Conservation (phyloP, 2,113 vertebrate genomes). For the Tachysurus vachellii region DNA sequence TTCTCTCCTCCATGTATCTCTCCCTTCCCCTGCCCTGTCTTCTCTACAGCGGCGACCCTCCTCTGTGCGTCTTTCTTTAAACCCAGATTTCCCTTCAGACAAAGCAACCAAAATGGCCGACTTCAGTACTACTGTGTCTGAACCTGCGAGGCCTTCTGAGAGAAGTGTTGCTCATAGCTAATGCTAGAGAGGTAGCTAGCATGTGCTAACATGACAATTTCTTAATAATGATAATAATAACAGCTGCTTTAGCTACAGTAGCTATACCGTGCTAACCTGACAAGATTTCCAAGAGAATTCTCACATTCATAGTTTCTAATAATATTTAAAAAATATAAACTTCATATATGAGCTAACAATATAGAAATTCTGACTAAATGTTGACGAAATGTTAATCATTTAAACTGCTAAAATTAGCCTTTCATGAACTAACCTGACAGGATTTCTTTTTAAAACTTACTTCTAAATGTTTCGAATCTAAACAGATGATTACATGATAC, state of each 20-base stretch:
- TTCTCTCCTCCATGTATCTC: constrained; percentile 1
- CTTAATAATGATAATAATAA: neutral
- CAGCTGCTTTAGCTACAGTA: neutral
- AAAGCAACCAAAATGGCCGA: constrained; percentile 4
- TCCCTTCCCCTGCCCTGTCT: neutral
- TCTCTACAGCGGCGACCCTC: neutral
- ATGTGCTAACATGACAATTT: neutral
- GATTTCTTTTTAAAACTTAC: neutral
- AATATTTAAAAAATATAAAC: neutral
- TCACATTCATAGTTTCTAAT: neutral
- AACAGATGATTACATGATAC: too few species aligned
- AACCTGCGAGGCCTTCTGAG: neutral
- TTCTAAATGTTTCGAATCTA: neutral
- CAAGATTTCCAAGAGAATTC: neutral
- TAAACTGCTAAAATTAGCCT: neutral
- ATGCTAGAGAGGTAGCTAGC: neutral
- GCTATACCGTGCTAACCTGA: neutral
- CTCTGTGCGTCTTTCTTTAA: neutral
- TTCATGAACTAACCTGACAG: neutral
- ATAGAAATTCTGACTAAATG: neutral
- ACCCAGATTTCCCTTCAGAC: neutral
- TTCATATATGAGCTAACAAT: neutral
- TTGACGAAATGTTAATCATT: neutral
- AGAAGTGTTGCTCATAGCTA: neutral
- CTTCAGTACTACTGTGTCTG: neutral